A percentile compares a stretch with the other conserved stretches of the same genome.
phyloP scores from a whole-genome alignment of 2,888 invertebrate genomes.

The Tenodera sinensis region DNA sequence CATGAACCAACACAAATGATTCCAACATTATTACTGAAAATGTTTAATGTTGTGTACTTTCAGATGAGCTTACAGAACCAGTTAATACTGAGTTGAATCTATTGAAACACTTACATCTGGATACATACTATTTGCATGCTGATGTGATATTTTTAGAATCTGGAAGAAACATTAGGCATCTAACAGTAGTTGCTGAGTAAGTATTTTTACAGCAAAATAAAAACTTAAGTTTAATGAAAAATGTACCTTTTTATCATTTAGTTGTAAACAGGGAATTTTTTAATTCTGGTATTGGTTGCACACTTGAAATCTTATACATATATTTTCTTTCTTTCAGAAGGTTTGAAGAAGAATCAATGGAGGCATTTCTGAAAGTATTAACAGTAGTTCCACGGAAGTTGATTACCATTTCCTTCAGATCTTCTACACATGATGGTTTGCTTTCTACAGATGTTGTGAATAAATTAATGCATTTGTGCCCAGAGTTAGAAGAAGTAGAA shows the following conservation, averaged over 20 bases:
- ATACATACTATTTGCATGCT: neutral
- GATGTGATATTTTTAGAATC: neutral
- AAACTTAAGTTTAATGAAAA: no score
- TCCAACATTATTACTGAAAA: no score
- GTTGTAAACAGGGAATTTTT: neutral
- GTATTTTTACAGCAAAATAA: neutral
- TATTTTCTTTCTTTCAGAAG: neutral
- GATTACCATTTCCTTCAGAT: neutral
- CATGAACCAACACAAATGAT: no score
- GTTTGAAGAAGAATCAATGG: neutral
- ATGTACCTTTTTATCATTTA: neutral
- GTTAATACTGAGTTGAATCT: neutral
- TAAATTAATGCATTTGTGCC: neutral
- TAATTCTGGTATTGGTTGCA: neutral
- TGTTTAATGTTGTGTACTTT: no score
- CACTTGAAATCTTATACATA: no score
- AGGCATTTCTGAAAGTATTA: neutral
- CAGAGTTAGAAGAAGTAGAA: neutral
- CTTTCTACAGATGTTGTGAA: neutral
- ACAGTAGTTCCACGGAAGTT: neutral
- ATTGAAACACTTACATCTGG: neutral
- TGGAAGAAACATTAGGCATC: neutral
- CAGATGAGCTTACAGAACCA: neutral
- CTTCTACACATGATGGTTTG: neutral
- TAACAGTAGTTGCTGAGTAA: neutral